Percentiles rank a stretch among this genome's conserved stretches.
Conservation (phyloP, 2,113 vertebrate species). For the Rousettus leschenaultii region DNA sequence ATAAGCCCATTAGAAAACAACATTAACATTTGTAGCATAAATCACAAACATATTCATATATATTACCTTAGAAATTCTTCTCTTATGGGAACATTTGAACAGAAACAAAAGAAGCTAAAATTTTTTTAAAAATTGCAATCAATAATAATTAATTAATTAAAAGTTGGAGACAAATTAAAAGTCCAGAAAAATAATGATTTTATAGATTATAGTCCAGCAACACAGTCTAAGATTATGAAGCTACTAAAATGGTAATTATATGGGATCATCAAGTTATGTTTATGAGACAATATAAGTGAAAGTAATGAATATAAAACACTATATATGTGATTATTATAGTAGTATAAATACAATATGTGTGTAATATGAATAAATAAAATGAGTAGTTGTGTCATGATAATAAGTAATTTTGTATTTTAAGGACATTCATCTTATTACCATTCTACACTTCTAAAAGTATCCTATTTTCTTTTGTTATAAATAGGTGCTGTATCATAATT, state of each 20-base stretch:
- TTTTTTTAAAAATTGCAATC: neutral
- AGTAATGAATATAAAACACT: constrained; percentile 2
- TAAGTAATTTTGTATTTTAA: neutral
- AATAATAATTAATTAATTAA: neutral
- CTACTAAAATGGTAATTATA: neutral
- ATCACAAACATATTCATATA: neutral
- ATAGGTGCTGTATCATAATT: neutral
- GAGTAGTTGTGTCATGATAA: neutral
- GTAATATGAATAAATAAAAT: neutral
- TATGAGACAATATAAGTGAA: neutral
- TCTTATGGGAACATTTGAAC: neutral
- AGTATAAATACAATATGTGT: neutral
- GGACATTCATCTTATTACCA: neutral
- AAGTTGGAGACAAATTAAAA: neutral
- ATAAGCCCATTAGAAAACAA: neutral
- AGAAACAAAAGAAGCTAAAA: neutral
- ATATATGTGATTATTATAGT: neutral
- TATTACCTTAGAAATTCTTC: neutral
- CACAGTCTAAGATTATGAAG: neutral
- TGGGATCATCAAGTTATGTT: neutral
- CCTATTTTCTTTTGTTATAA: constrained; percentile 5
- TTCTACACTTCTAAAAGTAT: neutral
- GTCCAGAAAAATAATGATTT: neutral
- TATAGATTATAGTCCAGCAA: neutral
- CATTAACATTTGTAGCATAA: neutral